Evolutionary conservation across 2,888 invertebrate genomes (phyloP).

Genomic region (Thalpophila matura): DNA sequence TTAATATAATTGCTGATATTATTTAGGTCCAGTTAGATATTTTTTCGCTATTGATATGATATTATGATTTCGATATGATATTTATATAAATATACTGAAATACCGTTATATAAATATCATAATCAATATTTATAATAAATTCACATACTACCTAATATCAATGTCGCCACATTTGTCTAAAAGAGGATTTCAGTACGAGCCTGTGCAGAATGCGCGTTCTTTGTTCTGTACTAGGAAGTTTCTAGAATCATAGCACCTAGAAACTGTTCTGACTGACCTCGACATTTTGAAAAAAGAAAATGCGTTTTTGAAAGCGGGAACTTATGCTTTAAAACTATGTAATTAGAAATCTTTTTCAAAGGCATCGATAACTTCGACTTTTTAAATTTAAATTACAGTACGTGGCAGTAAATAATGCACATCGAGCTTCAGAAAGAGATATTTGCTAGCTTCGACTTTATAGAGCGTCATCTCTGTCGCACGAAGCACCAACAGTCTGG

Average conservation of each 20-base stretch:
- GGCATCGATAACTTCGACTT: not conserved
- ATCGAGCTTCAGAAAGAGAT: no score
- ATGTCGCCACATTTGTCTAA: constrained; percentile 16
- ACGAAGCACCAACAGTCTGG: no score
- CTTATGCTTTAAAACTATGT: not conserved
- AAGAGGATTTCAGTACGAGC: not conserved
- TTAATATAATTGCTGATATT: no score
- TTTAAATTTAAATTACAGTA: not conserved
- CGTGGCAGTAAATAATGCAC: no score
- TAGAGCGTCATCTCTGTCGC: no score
- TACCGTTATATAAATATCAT: not conserved
- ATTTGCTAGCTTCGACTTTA: no score
- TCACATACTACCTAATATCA: not conserved
- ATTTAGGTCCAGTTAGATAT: no score
- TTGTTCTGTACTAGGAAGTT: constrained; percentile 6
- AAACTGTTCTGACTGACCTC: not conserved
- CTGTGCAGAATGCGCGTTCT: constrained; percentile 20
- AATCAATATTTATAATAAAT: constrained; percentile 14
- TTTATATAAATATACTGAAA: not conserved
- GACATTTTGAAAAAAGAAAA: constrained; percentile 1
- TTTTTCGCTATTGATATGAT: no score
- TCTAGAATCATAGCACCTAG: not conserved
- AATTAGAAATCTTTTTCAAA: not conserved
- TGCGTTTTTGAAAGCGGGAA: not conserved
- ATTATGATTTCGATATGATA: no score